These are phyloP conservation scores for Pimpla rufipes DNA, from an alignment of 2,888 invertebrate species.

Conservation along the genomic window DNA sequence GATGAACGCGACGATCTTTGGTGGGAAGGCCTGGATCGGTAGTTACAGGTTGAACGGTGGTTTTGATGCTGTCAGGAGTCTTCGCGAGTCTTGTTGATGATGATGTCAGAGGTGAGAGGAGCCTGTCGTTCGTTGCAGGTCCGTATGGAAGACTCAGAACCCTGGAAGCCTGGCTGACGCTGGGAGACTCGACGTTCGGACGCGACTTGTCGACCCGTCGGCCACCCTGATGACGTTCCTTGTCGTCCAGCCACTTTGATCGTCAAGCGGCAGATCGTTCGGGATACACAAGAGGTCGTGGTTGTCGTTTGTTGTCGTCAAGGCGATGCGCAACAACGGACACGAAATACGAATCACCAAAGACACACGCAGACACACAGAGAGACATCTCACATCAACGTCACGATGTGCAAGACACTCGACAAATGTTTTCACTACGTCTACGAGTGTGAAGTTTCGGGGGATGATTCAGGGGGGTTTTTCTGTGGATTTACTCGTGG, in stretches of 20 bases:
- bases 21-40: conserved; percentile 3
- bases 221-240: conserved; percentile 87
- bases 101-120: conserved; percentile 71
- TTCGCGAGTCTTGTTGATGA: conserved; percentile 68
- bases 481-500: conserved; percentile 13
- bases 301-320: conserved; percentile 50
- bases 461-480: not conserved
- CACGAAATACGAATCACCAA: conserved; percentile 76
- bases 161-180: conserved; percentile 65
- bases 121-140: conserved; percentile 74
- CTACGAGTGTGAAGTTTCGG: conserved; percentile 29
- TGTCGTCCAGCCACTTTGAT: conserved; percentile 91
- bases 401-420: conserved; percentile 51
- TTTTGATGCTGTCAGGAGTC: conserved; percentile 69
- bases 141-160: conserved; percentile 78
- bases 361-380: conserved; percentile 69
- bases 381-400: conserved; percentile 71
- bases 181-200: conserved; percentile 85
- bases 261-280: conserved; percentile 67
- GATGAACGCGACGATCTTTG: conserved; percentile 24
- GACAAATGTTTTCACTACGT: conserved; percentile 34
- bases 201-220: conserved; percentile 83
- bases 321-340: conserved; percentile 69
- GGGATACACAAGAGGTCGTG: conserved; percentile 49
- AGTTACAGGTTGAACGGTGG: conserved; percentile 11